Percentiles rank a stretch among this genome's conserved stretches.
phyloP scores from a whole-genome alignment of 1,140 invertebrate genomes.

The Caerostris darwini region DNA sequence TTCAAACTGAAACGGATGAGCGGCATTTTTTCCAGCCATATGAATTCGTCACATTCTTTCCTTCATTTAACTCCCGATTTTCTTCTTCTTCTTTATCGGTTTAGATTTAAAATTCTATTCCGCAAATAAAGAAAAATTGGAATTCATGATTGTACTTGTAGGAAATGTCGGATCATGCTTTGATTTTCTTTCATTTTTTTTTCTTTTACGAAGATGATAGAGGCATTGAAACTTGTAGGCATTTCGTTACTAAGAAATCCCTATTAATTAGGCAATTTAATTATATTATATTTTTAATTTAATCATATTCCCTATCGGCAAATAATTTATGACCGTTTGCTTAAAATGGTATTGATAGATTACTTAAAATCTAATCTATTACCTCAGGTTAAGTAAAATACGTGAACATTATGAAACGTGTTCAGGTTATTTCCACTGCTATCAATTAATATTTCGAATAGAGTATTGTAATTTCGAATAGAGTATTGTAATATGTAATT shows the following conservation, averaged over 20 bases:
- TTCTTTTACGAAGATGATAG: neutral
- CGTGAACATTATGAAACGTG: no score
- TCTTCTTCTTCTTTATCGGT: neutral
- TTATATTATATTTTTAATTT: no score
- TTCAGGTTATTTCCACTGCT: no score
- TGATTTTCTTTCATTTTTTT: neutral
- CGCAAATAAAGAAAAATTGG: neutral
- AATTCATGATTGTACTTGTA: neutral
- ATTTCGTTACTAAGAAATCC: neutral
- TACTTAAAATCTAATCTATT: no score
- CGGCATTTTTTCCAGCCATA: neutral
- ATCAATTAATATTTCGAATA: no score
- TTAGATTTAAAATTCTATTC: neutral
- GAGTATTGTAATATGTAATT: no score
- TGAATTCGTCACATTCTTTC: neutral
- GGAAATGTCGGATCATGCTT: neutral
- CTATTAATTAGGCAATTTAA: neutral
- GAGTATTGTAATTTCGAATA: no score
- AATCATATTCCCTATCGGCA: no score
- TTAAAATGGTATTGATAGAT: no score
- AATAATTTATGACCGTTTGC: no score
- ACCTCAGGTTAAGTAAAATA: no score
- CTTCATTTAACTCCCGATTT: neutral
- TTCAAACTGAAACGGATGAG: no score
- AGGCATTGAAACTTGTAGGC: neutral